Conservation (phyloP, 1,140 invertebrate species). For the Tetragnatha versicolor region DNA sequence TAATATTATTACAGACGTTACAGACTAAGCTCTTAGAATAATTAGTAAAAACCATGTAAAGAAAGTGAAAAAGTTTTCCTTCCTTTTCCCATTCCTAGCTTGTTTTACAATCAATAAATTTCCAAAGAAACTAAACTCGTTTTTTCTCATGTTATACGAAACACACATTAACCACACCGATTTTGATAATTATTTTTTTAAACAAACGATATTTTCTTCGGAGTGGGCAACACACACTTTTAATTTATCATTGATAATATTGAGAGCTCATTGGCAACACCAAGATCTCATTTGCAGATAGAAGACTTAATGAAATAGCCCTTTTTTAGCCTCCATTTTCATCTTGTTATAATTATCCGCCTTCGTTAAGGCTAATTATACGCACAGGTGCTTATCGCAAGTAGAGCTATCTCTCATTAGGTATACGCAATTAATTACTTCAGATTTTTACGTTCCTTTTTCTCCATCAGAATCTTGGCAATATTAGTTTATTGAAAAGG, state of each 20-base stretch:
- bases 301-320: neutral
- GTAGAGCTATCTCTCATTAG: slow-evolving; percentile 17
- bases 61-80: too few relatives aligned
- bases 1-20: too few relatives aligned
- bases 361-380: slow-evolving; percentile 20
- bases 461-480: neutral
- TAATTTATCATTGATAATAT: slow-evolving; percentile 1
- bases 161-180: neutral
- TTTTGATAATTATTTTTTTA: neutral
- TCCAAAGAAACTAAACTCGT: too few relatives aligned
- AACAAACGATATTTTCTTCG: neutral
- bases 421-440: slow-evolving; percentile 3
- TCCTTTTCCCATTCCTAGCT: too few relatives aligned
- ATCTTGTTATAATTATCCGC: neutral
- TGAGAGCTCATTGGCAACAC: neutral
- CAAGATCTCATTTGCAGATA: neutral
- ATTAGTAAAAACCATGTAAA: too few relatives aligned
- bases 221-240: neutral
- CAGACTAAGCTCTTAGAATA: too few relatives aligned
- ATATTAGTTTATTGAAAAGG: neutral
- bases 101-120: too few relatives aligned
- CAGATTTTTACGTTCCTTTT: neutral
- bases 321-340: neutral
- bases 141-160: too few relatives aligned
- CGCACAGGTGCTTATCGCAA: slow-evolving; percentile 22